A percentile compares a stretch with the other conserved stretches of the same genome.
These are phyloP conservation scores for Drosophila mulleri DNA, from an alignment of 2,888 invertebrate genomes.

Conservation along the genomic window DNA sequence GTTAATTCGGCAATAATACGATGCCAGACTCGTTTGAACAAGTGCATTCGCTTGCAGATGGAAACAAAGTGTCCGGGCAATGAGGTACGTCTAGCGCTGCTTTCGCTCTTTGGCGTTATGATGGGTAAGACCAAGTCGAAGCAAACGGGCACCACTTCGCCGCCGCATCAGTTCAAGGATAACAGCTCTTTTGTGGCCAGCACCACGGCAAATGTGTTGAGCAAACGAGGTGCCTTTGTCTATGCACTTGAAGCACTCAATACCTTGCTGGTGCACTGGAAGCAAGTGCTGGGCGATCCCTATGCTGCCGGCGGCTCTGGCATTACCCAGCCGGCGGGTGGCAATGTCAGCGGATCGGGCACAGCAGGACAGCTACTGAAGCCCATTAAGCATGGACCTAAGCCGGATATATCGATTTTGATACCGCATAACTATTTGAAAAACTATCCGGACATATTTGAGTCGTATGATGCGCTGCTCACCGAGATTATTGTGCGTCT, in stretches of 20 bases:
- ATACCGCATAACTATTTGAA: slow-evolving; percentile 97
- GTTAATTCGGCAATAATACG: not conserved
- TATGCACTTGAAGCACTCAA: slow-evolving; percentile 91
- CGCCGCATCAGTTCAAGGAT: slow-evolving; percentile 86
- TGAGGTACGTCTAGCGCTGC: slow-evolving; percentile 94
- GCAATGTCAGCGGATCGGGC: slow-evolving; percentile 22
- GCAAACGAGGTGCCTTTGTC: slow-evolving; percentile 89
- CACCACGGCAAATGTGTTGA: slow-evolving; percentile 89
- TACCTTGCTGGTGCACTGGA: slow-evolving; percentile 92
- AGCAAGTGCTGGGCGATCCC: slow-evolving; percentile 85
- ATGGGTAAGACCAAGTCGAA: slow-evolving; percentile 85
- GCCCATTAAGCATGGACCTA: slow-evolving; percentile 91
- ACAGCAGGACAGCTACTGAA: slow-evolving; percentile 88
- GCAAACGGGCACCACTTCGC: slow-evolving; percentile 84
- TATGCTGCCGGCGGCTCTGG: slow-evolving; percentile 54
- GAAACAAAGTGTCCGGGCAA: slow-evolving; percentile 89
- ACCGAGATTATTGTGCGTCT: slow-evolving; percentile 97
- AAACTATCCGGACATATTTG: slow-evolving; percentile 96
- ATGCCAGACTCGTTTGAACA: no score
- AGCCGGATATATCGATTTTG: slow-evolving; percentile 98
- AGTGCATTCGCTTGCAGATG: slow-evolving; percentile 61
- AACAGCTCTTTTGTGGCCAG: slow-evolving; percentile 88
- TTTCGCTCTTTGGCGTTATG: slow-evolving; percentile 91
- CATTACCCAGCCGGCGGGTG: slow-evolving; percentile 35
- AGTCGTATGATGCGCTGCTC: slow-evolving; percentile 96